Base-by-base conservation (phyloP, 2,888 invertebrate species). In the Rhamphomyia laevipes region DNA sequence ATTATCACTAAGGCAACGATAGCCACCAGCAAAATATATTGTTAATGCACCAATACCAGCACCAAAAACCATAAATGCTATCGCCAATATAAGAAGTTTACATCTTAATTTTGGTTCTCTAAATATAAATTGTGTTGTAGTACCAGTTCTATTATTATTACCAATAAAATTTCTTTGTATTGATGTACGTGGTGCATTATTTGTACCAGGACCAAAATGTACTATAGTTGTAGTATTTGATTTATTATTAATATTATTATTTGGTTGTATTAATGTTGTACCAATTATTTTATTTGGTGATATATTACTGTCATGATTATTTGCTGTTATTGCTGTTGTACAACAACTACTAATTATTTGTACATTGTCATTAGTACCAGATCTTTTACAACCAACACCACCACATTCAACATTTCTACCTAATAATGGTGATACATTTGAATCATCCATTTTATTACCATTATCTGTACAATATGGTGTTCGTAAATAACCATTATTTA, bases 31-130 rank as follows among this genome's bases (percentile, higher is more conserved):
- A 57, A 70, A 67, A 55, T 71, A 69, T 43, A 70, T 69, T 49
- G 64, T 63, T 54, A 70, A 50, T 0, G 70, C 70, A 13, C 70
- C 70, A 50, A 70, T 63, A 21, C 66, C 71, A 18, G 70, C 68
- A 16, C 70, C 70, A 43, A 70, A 60, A 16, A 70, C 65, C 40
- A 63, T 66, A 49, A 70, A 67, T 13, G 71, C 66, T 11, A 65
- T 57, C 41, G 69, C 71, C 58, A 69, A 56, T 18, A 68, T 53
- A 7, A 69, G 52, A 1, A 70, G 56, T 58, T 73, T 76, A 75
- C 57, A 81, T 75, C 54, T 84, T 80, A 49, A 73, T 80, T 76
- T 81, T 77, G 68, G 84, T 81, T 46, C 86, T 83, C 48, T 80
- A 77, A 67, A 82, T 80, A 67, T 16, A 18, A 42, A 48, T 17